Evolutionary conservation across 2,113 vertebrate species (phyloP).

Genomic region (Carassius carassius): DNA sequence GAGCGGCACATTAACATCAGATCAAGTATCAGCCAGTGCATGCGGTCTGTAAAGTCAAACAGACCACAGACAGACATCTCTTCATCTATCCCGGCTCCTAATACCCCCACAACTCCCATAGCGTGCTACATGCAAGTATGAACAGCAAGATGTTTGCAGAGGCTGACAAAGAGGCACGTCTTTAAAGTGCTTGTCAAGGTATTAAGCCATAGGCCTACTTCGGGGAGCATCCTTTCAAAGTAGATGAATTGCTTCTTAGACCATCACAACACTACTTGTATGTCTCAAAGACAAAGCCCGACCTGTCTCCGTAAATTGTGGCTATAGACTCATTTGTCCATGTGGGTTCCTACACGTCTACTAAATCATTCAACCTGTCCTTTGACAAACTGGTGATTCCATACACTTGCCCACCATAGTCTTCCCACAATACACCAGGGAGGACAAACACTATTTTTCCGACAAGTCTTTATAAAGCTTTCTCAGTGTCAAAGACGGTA

Average conservation of each 20-base stretch:
- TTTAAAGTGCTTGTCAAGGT: slow-evolving; percentile 44
- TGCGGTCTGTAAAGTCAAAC: slow-evolving; percentile 73
- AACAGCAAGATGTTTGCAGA: slow-evolving; percentile 2
- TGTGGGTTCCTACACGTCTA: slow-evolving; percentile 18
- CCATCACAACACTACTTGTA: slow-evolving; percentile 26
- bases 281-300: slow-evolving; percentile 21
- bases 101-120: slow-evolving; percentile 49
- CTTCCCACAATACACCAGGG: slow-evolving; percentile 52
- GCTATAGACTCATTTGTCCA: slow-evolving; percentile 41
- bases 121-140: slow-evolving; percentile 38
- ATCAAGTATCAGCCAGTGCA: slow-evolving; percentile 80
- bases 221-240: slow-evolving; percentile 26
- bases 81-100: slow-evolving; percentile 64
- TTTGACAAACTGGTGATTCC: slow-evolving; percentile 36
- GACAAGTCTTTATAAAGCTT: slow-evolving; percentile 53
- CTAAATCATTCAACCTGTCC: slow-evolving; percentile 25
- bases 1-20: slow-evolving; percentile 81
- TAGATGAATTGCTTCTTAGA: slow-evolving; percentile 46
- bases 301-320: slow-evolving; percentile 13
- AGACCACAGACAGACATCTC: slow-evolving; percentile 76
- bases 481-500: slow-evolving; percentile 49
- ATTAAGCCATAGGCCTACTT: slow-evolving; percentile 47
- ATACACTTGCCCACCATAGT: slow-evolving; percentile 19
- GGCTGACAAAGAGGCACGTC: slow-evolving; percentile 44
- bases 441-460: slow-evolving; percentile 43